Evolutionary conservation across 2,113 vertebrate species (phyloP).

Genomic region (Heptranchias perlo): DNA sequence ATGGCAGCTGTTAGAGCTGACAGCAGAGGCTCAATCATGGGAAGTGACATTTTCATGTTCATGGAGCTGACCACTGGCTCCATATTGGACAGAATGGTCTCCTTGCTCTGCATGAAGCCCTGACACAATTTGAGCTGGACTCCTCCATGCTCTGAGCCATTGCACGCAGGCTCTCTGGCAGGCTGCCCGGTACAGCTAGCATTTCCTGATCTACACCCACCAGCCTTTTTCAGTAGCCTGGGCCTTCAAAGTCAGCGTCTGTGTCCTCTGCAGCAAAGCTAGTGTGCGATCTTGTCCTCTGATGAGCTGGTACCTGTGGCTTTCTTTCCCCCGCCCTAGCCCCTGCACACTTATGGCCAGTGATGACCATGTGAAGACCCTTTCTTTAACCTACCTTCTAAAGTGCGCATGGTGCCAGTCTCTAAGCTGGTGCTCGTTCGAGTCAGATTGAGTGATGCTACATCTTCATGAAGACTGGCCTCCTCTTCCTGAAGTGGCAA

Average conservation of each 20-base stretch:
- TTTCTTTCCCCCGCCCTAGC: background rate
- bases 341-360: too few relatives aligned
- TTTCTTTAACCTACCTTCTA: background rate
- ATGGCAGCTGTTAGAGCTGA: background rate
- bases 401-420: background rate
- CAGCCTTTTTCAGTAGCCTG: too few relatives aligned
- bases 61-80: too few relatives aligned
- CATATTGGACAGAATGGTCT: too few relatives aligned
- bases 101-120: too few relatives aligned
- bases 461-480: background rate
- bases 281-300: background rate
- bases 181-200: too few relatives aligned
- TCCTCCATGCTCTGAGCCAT: too few relatives aligned
- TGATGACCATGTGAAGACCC: background rate
- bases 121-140: too few relatives aligned
- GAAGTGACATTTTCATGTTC: too few relatives aligned
- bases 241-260: background rate
- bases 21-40: too few relatives aligned
- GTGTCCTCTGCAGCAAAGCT: background rate
- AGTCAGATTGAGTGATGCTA: background rate
- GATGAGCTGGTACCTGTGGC: background rate
- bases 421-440: background rate
- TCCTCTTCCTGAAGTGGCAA: background rate
- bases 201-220: too few relatives aligned
- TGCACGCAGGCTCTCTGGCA: too few relatives aligned